phyloP scores from a whole-genome alignment of 2,888 invertebrate genomes.

The Labia minor region DNA sequence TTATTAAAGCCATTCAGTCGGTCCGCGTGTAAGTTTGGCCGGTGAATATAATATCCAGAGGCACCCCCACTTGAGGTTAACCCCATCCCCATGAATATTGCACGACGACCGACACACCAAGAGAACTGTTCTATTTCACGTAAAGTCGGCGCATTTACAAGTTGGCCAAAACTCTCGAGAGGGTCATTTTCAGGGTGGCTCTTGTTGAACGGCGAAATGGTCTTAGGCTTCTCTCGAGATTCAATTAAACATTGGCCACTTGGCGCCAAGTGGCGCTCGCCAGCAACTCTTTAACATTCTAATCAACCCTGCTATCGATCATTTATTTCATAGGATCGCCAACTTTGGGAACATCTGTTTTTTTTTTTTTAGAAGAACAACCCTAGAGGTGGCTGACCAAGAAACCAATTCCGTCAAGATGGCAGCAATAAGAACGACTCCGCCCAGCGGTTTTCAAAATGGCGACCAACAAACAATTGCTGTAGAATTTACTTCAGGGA shows the following conservation, averaged over 20 bases:
- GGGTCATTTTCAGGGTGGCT: not conserved
- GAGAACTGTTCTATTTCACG: not conserved
- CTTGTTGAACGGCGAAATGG: not conserved
- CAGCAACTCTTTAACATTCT: not conserved
- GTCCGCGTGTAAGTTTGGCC: not conserved
- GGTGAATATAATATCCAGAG: not conserved
- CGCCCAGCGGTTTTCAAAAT: no score
- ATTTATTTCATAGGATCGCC: not conserved
- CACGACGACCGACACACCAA: not conserved
- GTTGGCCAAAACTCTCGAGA: not conserved
- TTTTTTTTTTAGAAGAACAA: no score
- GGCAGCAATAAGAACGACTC: no score
- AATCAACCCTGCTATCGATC: not conserved
- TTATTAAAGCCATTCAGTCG: not conserved
- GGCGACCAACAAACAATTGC: no score
- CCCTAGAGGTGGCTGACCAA: no score
- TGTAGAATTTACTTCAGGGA: no score
- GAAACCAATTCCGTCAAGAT: no score
- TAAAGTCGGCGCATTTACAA: constrained; percentile 7
- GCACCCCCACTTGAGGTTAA: constrained; percentile 13
- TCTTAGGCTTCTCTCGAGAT: constrained; percentile 7
- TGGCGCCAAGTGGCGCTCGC: not conserved
- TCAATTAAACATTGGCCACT: constrained; percentile 8
- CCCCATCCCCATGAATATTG: constrained; percentile 1
- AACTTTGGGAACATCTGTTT: no score